Evolutionary conservation across 2,113 vertebrate species (phyloP).

Genomic region (Petrocephalus microphthalmus): DNA sequence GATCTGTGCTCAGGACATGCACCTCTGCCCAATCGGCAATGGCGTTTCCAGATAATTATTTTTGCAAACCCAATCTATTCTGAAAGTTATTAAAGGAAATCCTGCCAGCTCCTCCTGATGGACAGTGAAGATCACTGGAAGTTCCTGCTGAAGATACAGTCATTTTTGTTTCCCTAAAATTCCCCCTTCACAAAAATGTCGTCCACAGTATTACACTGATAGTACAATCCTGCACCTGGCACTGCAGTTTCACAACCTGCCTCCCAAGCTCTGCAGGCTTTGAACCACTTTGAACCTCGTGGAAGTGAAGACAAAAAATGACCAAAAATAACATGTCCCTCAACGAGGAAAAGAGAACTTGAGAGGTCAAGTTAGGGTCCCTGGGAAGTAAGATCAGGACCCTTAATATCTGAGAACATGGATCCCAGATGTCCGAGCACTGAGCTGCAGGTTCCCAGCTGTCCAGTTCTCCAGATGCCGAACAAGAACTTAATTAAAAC

Average conservation of each 20-base stretch:
- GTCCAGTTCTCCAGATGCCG: not conserved
- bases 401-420: slow-evolving; percentile 45
- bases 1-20: not conserved
- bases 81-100: not conserved
- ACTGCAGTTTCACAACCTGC: not conserved
- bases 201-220: not conserved
- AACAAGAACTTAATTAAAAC: not conserved
- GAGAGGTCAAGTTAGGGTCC: not conserved
- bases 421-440: slow-evolving; percentile 3
- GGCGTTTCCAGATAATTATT: not conserved
- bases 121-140: not conserved
- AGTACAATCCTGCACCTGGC: not conserved
- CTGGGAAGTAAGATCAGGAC: slow-evolving; percentile 20
- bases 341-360: not conserved
- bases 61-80: not conserved
- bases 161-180: not conserved
- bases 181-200: not conserved
- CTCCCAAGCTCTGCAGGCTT: not conserved
- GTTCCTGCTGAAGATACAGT: not conserved
- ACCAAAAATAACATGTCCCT: not conserved
- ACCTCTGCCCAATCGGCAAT: not conserved
- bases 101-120: not conserved
- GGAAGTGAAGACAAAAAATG: not conserved
- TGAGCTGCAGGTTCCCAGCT: not conserved
- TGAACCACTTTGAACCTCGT: not conserved